phyloP scores from a whole-genome alignment of 2,888 invertebrate species.

The Melinaea menophilus region DNA sequence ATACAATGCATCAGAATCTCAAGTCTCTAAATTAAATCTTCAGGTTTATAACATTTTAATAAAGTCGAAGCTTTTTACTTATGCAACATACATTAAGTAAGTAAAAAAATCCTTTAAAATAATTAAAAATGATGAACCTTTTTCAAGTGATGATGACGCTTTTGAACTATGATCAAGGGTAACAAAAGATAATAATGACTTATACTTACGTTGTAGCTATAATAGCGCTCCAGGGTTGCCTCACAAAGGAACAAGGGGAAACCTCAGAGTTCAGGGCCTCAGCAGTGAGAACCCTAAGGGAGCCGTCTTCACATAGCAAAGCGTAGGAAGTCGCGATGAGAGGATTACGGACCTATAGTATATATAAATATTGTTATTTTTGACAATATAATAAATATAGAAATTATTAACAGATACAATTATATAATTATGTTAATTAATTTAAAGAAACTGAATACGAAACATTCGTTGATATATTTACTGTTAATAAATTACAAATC shows the following conservation, averaged over 20 bases:
- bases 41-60: no score
- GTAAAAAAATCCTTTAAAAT: no score
- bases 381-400: neutral
- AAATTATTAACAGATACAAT: neutral
- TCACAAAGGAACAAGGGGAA: conserved; percentile 79
- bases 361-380: neutral
- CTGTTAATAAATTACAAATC: no score
- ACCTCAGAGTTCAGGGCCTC: conserved; percentile 33
- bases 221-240: conserved; percentile 80
- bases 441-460: no score
- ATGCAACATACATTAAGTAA: no score
- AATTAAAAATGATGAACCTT: no score
- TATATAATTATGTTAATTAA: neutral
- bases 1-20: no score
- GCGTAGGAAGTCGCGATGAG: conserved; percentile 65
- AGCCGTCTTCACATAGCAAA: conserved; percentile 82
- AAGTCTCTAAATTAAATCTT: no score
- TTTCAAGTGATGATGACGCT: no score
- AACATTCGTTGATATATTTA: no score
- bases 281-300: conserved; percentile 68
- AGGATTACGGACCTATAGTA: conserved; percentile 48
- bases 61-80: no score
- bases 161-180: no score
- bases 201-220: conserved; percentile 73
- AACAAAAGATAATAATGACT: neutral